Evolutionary conservation across 2,113 vertebrate genomes (phyloP), one percentile per base, ranked within the genome.

Genomic region (Delphinus delphis): DNA sequence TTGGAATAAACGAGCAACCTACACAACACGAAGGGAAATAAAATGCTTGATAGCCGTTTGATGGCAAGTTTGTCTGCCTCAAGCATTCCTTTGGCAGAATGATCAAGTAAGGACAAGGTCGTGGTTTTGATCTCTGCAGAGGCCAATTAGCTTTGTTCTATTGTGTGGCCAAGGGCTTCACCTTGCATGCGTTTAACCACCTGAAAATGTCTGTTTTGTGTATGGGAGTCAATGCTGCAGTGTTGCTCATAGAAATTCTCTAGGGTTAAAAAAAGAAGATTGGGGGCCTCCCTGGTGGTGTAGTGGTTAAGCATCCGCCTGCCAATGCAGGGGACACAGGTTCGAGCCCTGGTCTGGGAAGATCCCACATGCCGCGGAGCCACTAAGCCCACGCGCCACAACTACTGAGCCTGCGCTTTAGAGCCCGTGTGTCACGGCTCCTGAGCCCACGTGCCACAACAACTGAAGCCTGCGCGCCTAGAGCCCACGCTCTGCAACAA

Each of bases 81-180:
- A 60, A 88, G 71, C 71, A 82, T 58, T 67, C 26, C 8, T 5
- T 26, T 58, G 85, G 38, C 55, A 93, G 41, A 62, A 95, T 23
- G 74, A 90, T 85, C 60, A 77, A 55, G 62, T 90, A 68, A 93
- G 50, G 76, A 58, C 80, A 88, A 58, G 90, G 33, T 26, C 53
- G 5, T 90, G 83, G 81, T 67, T 96, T 94, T 95, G 92, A 90
- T 88, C 87, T 88, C 67, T 67, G 65, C 38, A 70, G 82, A 93
- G 74, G 15, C 53, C 71, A 63, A 3, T 90, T 90, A n/a, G 53
- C 70, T 88, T 77, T 84, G 83, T 77, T 97, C 71, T 93, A 5
- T 50, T 88, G 38, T 68, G 53, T 25, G 81, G 62, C 36, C 70
- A 55, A 44, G 85, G 47, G 31, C 67, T 36, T 89, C 31, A 20